phyloP scores from a whole-genome alignment of 2,888 invertebrate species.

The Nudaria mundana region DNA sequence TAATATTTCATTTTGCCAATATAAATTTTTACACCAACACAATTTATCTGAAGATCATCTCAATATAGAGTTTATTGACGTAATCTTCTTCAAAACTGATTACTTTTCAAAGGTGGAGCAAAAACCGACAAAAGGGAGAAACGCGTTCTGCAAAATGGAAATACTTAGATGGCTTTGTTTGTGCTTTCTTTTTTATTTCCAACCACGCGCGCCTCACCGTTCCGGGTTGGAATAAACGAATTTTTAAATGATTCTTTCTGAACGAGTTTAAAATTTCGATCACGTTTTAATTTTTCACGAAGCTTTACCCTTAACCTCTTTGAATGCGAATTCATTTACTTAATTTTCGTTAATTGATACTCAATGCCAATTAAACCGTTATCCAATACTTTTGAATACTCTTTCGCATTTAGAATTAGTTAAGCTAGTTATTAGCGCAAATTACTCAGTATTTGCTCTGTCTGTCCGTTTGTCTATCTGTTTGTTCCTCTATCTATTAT shows the following conservation, averaged over 20 bases:
- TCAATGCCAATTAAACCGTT: not conserved
- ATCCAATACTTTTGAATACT: too few species aligned
- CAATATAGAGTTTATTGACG: conserved; percentile 10
- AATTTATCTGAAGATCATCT: conserved; percentile 6
- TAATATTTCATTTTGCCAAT: too few species aligned
- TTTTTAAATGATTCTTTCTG: conserved; percentile 3
- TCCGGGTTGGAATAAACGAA: conserved; percentile 7
- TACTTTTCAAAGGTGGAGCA: conserved; percentile 8
- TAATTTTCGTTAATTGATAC: not conserved
- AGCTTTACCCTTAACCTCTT: not conserved
- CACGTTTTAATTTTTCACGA: conserved; percentile 7
- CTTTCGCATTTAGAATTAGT: too few species aligned
- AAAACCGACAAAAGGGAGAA: conserved; percentile 6
- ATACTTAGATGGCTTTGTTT: conserved; percentile 15
- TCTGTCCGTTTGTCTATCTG: too few species aligned
- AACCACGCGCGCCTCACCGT: conserved; percentile 5
- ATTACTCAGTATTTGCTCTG: too few species aligned
- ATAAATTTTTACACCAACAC: not conserved
- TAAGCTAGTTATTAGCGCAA: too few species aligned
- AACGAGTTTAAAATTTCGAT: conserved; percentile 11
- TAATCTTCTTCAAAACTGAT: conserved; percentile 11
- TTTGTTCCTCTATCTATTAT: too few species aligned
- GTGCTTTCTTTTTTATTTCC: conserved; percentile 13
- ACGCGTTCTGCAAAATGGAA: conserved; percentile 11
- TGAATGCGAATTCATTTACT: conserved; percentile 1